Evolutionary conservation across 2,888 invertebrate species (phyloP).

Genomic region (Cosmopolites sordidus): DNA sequence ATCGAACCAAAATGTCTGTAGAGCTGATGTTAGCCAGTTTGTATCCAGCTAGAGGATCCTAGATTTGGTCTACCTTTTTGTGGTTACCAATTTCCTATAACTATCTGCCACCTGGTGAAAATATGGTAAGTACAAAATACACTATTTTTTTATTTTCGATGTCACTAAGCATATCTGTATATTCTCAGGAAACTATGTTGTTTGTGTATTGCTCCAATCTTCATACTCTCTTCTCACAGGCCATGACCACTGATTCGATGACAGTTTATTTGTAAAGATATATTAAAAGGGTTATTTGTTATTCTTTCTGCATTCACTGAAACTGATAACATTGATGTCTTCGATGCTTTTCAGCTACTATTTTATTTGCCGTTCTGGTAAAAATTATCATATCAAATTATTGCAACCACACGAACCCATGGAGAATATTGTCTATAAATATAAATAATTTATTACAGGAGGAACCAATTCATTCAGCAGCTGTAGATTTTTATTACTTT

Average conservation of each 20-base stretch:
- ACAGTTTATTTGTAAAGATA: neutral
- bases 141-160: neutral
- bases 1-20: slow-evolving; percentile 68
- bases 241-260: neutral
- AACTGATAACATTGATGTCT: neutral
- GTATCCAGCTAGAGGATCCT: slow-evolving; percentile 55
- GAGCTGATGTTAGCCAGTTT: slow-evolving; percentile 62
- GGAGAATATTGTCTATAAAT: too few species aligned
- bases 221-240: neutral
- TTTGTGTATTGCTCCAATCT: neutral
- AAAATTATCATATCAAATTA: too few species aligned
- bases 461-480: too few species aligned
- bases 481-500: too few species aligned
- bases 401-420: too few species aligned
- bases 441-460: too few species aligned
- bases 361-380: neutral
- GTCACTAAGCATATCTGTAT: neutral
- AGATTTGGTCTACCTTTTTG: slow-evolving; percentile 55
- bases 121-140: slow-evolving; percentile 6
- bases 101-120: slow-evolving; percentile 44
- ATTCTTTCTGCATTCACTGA: neutral
- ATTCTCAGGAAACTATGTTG: neutral
- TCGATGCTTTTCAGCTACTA: neutral
- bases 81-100: slow-evolving; percentile 75
- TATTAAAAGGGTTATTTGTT: neutral